Evolutionary conservation across 2,113 vertebrate genomes (phyloP), one percentile per base, ranked within the genome.

Genomic region (Cyprinodon brontotheroides): DNA sequence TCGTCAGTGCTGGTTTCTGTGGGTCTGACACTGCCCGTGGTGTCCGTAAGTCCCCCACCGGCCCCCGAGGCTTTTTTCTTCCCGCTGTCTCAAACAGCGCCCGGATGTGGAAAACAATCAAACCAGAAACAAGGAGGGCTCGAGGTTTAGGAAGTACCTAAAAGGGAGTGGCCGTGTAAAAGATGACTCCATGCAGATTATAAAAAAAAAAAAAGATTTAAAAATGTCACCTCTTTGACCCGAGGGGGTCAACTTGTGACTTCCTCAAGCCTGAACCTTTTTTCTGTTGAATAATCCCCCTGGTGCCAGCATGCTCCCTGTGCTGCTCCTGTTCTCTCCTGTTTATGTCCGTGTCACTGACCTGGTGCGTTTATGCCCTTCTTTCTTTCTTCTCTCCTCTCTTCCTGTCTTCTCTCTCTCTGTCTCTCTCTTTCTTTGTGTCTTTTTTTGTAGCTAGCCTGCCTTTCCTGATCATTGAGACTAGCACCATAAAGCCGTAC

Each of bases 381-480:
- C 82, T 83, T 89, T 76, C 88, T 70, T 77, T 62, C 29, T 84
- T 83, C 89, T 70, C 66, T 71, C 66, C 73, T 75, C 60, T 83
- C 82, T 62, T 37, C 82, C 69, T 87, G 29, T 62, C 61, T 29
- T 29, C 48, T 17, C 14, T 2, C 47, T 15, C 48, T 50, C 48
- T 20, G 6, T 57, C 50, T 53, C 50, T 57, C 50, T 57, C 50
- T 57, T 80, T 87, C 70, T 87, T 70, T 88, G 40, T 89, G 85
- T 93, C 82, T 83, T 10, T 92, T 29, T 89, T 86, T 89, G 87
- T 94, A 99, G 97, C 97, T 74, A 96, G 95, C 90, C 95, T 99
- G 89, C 98, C 98, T 89, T 99, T 99, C 95, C 95, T 99, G 94
- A 97, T 99, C 94, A 98, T 99, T 75, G 97, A 99, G 95, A 97